phyloP scores from a whole-genome alignment of 1,140 invertebrate species.

The Trichoplusia ni region DNA sequence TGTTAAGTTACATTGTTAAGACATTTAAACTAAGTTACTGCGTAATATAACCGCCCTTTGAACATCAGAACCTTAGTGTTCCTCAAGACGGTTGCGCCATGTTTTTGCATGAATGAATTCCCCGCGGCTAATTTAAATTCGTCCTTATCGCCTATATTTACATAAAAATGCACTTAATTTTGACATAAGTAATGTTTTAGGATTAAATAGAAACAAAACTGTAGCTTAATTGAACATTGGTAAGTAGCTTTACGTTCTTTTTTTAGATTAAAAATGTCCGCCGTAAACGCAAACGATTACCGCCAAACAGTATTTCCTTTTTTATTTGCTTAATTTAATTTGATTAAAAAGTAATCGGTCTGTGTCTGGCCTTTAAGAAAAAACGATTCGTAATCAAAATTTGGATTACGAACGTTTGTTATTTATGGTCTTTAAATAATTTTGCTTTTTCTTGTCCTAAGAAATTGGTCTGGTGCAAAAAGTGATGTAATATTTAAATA shows the following conservation, averaged over 20 bases:
- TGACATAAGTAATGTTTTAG: constrained; percentile 25
- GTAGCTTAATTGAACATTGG: constrained; percentile 25
- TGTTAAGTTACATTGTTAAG: too few relatives aligned
- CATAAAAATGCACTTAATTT: constrained; percentile 28
- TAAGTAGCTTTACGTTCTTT: constrained; percentile 5
- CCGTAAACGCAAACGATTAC: background rate
- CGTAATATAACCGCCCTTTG: constrained; percentile 3
- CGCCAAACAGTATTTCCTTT: background rate
- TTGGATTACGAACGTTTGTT: constrained; percentile 14
- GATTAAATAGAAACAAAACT: constrained; percentile 25
- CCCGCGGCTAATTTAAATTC: constrained; percentile 9
- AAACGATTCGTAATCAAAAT: constrained; percentile 12
- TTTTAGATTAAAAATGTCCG: constrained; percentile 10
- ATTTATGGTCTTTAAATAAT: constrained; percentile 21
- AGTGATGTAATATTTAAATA: too few relatives aligned
- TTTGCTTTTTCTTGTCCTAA: constrained; percentile 16
- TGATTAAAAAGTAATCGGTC: constrained; percentile 11
- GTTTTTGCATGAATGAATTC: constrained; percentile 23
- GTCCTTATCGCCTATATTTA: constrained; percentile 2
- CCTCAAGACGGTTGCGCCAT: too few relatives aligned
- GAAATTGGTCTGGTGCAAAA: too few relatives aligned
- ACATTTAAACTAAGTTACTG: too few relatives aligned
- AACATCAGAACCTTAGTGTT: background rate
- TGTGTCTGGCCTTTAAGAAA: background rate
- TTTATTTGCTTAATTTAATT: constrained; percentile 17